Percentiles rank a stretch among this genome's conserved stretches.
Conservation (phyloP, 2,797 vertebrate species). For the Podarcis siculus region DNA sequence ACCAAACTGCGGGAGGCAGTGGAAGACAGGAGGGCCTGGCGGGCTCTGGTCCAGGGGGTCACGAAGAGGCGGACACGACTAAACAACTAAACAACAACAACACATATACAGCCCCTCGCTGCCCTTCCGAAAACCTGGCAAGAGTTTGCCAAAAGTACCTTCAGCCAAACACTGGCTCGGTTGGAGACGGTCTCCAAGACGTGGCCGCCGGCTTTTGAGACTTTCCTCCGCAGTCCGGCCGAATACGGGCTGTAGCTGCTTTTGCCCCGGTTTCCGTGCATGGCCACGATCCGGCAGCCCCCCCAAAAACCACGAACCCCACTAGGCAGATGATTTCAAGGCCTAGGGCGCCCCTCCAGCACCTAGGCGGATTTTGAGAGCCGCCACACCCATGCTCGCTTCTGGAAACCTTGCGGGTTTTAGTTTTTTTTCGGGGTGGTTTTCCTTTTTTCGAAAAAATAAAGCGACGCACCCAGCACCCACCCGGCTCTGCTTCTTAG, state of each 20-base stretch:
- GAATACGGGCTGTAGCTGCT: constrained; percentile 85
- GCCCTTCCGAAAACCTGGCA: too few species aligned
- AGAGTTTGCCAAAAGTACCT: constrained; percentile 70
- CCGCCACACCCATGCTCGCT: background rate
- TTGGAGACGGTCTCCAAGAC: constrained; percentile 81
- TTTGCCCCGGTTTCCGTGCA: constrained; percentile 80
- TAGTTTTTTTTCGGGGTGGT: too few species aligned
- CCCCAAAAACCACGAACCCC: too few species aligned
- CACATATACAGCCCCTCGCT: too few species aligned
- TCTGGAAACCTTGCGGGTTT: background rate
- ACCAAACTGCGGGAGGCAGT: too few species aligned
- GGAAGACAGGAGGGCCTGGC: too few species aligned
- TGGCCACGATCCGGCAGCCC: constrained; percentile 41
- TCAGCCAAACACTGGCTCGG: constrained; percentile 79
- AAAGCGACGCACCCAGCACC: background rate
- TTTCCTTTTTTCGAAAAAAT: too few species aligned
- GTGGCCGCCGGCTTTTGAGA: constrained; percentile 52
- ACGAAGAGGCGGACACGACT: too few species aligned
- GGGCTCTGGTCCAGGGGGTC: too few species aligned
- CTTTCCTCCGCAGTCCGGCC: constrained; percentile 75
- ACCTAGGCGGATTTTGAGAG: background rate
- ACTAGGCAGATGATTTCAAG: background rate
- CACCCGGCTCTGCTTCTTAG: background rate
- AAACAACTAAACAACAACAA: too few species aligned
- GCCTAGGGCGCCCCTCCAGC: too few species aligned